Base-by-base conservation (phyloP, 1,140 invertebrate genomes). In the Macrotrachela quadricornifera region DNA sequence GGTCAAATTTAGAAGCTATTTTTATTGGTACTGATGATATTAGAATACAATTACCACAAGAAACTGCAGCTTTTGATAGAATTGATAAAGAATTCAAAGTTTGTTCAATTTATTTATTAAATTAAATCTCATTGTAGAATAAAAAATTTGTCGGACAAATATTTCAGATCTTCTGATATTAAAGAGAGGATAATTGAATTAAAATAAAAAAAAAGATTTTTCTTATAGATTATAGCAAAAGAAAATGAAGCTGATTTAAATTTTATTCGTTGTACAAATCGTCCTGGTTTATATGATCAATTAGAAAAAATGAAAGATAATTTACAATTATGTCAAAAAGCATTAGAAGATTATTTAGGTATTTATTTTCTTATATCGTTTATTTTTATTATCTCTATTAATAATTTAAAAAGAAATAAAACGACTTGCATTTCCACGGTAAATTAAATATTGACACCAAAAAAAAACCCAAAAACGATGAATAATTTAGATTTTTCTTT, bases 1-100 rank as follows among this genome's bases (percentile, higher is more conserved):
- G 81, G 80, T 70, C 82, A 11, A 82, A 83, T 57, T 65, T 83
- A 43, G 79, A 83, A 63, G 78, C 80, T 1, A 82, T 83, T 59
- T 83, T 83, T 62, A 78, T 78, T 6, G 40, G 40, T 6, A 42
- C 40, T 42, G 13, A 42, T 13, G 40, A 42, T 42, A 42, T 42
- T 42, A 3, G 40, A 15, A 15, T 15, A 14, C 12, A 42, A 42
- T 15, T 42, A 13, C 40, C 40, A 13, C 12, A 42, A 15, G 15
- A 42, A 42, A 42, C 40, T 4, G 15, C 1, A 42, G 13, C 12
- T 2, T 42, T 42, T 10, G 13, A 42, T 15, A 42, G 12, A 14
- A 13, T 14, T 14, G 40, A 42, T 15, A 1, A 13, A 42, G 40
- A 42, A 14, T 42, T 42, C 10, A 42, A 42, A 15, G 40, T 42